Conservation (phyloP, 2,888 invertebrate species). For the Nomada flava region DNA sequence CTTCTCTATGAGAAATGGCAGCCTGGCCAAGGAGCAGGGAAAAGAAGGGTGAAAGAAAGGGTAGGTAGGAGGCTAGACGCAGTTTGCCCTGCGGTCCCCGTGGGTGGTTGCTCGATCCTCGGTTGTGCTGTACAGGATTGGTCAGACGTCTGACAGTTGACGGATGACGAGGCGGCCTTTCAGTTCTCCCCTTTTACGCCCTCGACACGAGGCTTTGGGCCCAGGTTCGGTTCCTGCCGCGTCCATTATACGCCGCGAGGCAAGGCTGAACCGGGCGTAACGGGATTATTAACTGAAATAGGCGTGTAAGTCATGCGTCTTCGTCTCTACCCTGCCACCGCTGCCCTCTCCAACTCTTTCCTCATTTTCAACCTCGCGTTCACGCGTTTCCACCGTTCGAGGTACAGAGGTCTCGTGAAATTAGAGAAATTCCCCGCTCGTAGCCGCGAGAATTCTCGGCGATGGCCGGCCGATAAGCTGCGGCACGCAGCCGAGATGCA, state of each 20-base stretch:
- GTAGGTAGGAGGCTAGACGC: conserved; percentile 67
- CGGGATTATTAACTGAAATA: conserved; percentile 80
- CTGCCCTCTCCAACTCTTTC: neutral
- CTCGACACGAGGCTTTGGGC: conserved; percentile 69
- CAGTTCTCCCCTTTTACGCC: conserved; percentile 76
- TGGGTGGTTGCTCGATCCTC: conserved; percentile 79
- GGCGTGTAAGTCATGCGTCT: conserved; percentile 74
- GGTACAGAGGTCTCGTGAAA: conserved; percentile 36
- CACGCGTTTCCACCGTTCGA: neutral
- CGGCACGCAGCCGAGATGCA: conserved; percentile 58
- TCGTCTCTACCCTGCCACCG: conserved; percentile 30
- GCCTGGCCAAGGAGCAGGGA: neutral
- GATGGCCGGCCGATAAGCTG: conserved; percentile 50
- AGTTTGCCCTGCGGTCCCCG: conserved; percentile 77
- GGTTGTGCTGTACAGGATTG: conserved; percentile 81
- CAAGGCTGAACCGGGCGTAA: conserved; percentile 70
- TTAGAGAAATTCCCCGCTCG: conserved; percentile 57
- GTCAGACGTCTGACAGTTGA: conserved; percentile 83
- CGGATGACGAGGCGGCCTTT: conserved; percentile 84
- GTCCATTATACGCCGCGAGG: conserved; percentile 77
- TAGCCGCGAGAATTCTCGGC: conserved; percentile 59
- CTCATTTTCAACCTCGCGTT: neutral
- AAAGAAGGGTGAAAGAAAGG: conserved; percentile 30
- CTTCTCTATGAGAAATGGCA: conserved; percentile 20
- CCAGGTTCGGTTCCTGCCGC: conserved; percentile 67